These are phyloP conservation scores for Lepus timidus DNA, from an alignment of 2,113 vertebrate species.

Conservation along the genomic window DNA sequence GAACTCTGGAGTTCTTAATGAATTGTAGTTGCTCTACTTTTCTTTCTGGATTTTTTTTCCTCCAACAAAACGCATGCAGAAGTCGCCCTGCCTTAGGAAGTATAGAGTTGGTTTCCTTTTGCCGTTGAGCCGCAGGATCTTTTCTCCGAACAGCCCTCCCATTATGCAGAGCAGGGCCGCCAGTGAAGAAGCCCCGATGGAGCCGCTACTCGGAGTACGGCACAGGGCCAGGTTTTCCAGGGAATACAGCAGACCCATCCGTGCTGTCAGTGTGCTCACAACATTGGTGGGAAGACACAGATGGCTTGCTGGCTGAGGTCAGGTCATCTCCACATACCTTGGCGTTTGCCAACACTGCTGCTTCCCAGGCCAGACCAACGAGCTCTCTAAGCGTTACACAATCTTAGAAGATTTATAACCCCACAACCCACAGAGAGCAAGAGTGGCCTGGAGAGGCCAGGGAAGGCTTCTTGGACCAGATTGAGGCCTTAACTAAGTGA, in stretches of 20 bases:
- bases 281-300: neutral
- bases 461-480: neutral
- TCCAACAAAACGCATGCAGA: neutral
- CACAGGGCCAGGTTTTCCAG: neutral
- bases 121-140: neutral
- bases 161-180: neutral
- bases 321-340: neutral
- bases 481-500: neutral
- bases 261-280: too few relatives aligned
- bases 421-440: neutral
- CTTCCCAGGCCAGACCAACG: neutral
- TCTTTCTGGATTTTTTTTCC: neutral
- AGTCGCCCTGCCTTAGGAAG: neutral
- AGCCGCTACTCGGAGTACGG: neutral
- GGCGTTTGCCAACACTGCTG: neutral
- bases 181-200: neutral
- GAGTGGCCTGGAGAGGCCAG: neutral
- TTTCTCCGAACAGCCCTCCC: neutral
- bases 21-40: neutral
- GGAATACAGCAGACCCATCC: neutral
- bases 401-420: constrained; percentile 27
- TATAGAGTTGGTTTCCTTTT: neutral
- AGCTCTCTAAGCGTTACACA: neutral
- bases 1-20: neutral
- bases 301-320: neutral